These are phyloP conservation scores for Prochilodus magdalenae DNA, from an alignment of 2,113 vertebrate genomes.

Conservation along the genomic window DNA sequence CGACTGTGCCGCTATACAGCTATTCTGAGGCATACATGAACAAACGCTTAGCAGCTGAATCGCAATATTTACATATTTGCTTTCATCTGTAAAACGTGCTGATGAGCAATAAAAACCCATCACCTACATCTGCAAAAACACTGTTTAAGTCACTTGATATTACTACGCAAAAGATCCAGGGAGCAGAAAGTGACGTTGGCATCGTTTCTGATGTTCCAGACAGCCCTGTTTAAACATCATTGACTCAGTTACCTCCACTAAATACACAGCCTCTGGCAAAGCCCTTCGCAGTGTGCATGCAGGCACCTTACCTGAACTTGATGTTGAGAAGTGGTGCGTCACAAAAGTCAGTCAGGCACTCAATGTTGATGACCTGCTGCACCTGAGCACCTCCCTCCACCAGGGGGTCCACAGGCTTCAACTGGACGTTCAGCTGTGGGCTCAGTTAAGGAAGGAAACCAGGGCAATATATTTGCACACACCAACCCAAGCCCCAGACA, in stretches of 20 bases:
- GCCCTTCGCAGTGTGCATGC: not conserved
- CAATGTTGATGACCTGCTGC: conserved; percentile 93
- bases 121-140: not conserved
- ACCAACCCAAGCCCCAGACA: not conserved
- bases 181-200: too few species aligned
- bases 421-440: conserved; percentile 89
- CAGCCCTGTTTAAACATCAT: too few species aligned
- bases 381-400: conserved; percentile 94
- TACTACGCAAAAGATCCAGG: not conserved
- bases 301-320: conserved; percentile 83
- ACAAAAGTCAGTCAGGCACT: conserved; percentile 87
- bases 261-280: too few species aligned
- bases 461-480: not conserved
- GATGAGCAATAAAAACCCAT: not conserved
- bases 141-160: not conserved
- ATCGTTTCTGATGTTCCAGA: too few species aligned
- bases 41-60: not conserved
- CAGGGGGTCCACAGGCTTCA: conserved; percentile 86
- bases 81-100: not conserved
- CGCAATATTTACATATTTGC: not conserved
- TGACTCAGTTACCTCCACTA: too few species aligned
- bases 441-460: conserved; percentile 70
- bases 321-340: conserved; percentile 86
- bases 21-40: too few species aligned
- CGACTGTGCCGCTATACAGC: too few species aligned